Conservation (phyloP, 2,888 invertebrate genomes). For the Mycalesis mineus region DNA sequence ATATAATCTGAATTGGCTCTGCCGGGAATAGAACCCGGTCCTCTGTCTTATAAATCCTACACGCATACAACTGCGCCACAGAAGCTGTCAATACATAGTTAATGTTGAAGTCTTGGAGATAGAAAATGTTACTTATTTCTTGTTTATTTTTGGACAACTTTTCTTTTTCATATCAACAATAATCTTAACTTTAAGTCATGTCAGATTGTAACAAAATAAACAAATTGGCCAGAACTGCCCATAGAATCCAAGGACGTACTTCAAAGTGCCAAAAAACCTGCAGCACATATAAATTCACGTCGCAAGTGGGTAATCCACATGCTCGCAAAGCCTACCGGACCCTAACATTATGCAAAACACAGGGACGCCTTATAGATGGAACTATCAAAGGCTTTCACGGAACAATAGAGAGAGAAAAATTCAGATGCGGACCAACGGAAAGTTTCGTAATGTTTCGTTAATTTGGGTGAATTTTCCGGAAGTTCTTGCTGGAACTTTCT, state of each 20-base stretch:
- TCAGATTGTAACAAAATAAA: no score
- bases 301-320: conserved; percentile 15
- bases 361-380: conserved; percentile 25
- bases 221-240: background rate
- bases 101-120: no score
- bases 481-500: background rate
- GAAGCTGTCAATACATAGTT: no score
- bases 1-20: no score
- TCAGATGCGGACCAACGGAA: background rate
- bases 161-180: no score
- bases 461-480: background rate
- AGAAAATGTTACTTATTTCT: no score
- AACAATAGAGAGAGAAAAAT: conserved; percentile 25
- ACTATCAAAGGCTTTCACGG: conserved; percentile 47
- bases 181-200: no score
- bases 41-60: no score
- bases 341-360: conserved; percentile 32
- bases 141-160: no score
- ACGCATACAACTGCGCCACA: no score
- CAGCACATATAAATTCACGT: background rate
- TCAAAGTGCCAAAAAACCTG: background rate
- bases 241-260: background rate
- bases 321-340: conserved; percentile 6
- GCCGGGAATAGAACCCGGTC: no score
- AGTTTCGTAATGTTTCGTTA: background rate